Evolutionary conservation across 2,113 vertebrate species (phyloP).

Genomic region (Barnardius zonarius): DNA sequence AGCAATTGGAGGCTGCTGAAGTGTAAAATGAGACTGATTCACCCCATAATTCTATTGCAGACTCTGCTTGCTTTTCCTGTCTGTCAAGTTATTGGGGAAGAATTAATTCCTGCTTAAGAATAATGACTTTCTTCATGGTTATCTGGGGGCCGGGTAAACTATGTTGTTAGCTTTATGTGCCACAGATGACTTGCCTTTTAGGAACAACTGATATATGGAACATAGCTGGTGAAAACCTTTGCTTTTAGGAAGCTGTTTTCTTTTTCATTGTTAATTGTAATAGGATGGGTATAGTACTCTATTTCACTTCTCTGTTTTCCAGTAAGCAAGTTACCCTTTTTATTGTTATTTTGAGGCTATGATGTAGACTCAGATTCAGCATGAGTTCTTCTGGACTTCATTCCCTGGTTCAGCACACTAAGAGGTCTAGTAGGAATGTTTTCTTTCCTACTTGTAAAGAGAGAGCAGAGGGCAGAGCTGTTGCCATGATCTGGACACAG

Average conservation of each 20-base stretch:
- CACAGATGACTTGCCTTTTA: not conserved
- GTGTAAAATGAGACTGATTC: conserved; percentile 39
- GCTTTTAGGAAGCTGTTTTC: not conserved
- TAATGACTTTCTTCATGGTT: not conserved
- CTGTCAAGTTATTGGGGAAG: not conserved
- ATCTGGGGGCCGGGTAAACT: not conserved
- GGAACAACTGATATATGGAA: not conserved
- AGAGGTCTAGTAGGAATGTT: not conserved
- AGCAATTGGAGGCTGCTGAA: conserved; percentile 15
- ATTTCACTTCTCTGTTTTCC: not conserved
- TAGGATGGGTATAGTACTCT: not conserved
- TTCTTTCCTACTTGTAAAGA: not conserved
- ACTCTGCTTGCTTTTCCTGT: not conserved
- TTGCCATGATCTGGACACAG: not conserved
- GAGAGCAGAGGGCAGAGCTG: not conserved
- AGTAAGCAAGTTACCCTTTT: not conserved
- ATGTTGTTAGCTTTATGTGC: not conserved
- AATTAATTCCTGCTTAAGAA: not conserved
- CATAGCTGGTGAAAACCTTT: not conserved
- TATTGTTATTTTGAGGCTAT: not conserved
- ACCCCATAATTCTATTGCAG: not conserved
- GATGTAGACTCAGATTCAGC: not conserved
- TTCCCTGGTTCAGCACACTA: not conserved
- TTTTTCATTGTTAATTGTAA: not conserved
- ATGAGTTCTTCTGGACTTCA: not conserved